Base-by-base conservation (phyloP, 1,140 invertebrate genomes). In the Hestina assimilis region DNA sequence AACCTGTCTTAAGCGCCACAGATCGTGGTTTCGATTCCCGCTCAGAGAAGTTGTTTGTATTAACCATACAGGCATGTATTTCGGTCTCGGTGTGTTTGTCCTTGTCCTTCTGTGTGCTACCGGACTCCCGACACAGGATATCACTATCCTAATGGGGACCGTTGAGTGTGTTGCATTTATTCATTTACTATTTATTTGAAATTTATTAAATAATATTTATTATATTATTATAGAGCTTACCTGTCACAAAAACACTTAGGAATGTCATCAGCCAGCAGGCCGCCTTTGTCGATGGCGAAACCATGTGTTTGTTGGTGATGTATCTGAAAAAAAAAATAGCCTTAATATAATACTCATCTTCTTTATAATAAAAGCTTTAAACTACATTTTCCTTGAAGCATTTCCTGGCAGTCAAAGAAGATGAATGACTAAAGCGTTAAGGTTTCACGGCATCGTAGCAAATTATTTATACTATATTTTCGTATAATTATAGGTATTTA, bases 251-350 rank as follows among this genome's bases (percentile, higher is more conserved):
- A 19, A 87, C 84, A 60, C 79, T 83, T 28, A 87, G 66, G 51
- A 87, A 81, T 41, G 79, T 87, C 51, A 80, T 81, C 69, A 87
- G 84, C 80, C 84, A 87, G 76, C 82, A 85, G 82, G 82, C 84
- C 69, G 76, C 76, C 52, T 76, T 87, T 29, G 73, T 85, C 66
- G 79, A 79, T 59, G 80, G 70, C 45, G 84, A 74, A 75, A 72
- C 72, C 82, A 87, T 87, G 82, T 83, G 83, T 83, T 69, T 64
- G 63, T 66, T 48, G 59, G 72, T 75, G 43, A 66, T 67, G 35
- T 41, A 19, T 62, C 83, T 83, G 79, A 47, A 84, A 84, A 62
- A 68, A 68, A 35, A 41, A 24, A 45, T n/a, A n/a, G n/a, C n/a
- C n/a, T n/a, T n/a, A n/a, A 33, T 28, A 58, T 21, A 38, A 54